Conservation (phyloP, 2,113 vertebrate species). For the Tursiops truncatus region DNA sequence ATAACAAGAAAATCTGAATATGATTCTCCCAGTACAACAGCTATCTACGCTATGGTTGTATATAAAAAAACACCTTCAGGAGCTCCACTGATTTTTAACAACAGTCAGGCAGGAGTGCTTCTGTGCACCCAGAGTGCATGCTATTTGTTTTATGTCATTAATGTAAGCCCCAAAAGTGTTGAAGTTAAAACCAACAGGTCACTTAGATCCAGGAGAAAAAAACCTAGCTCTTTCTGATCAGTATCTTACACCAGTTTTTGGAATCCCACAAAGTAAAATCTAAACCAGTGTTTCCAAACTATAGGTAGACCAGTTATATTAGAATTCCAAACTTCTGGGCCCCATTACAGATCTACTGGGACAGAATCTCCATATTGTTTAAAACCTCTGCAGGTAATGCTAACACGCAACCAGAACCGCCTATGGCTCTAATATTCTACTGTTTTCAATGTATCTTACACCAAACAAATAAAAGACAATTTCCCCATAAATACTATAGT, state of each 20-base stretch:
- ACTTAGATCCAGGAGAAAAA: neutral
- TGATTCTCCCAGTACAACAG: neutral
- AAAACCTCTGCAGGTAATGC: neutral
- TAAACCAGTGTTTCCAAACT: neutral
- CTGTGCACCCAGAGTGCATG: neutral
- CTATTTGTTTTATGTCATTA: neutral
- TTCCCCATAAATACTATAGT: neutral
- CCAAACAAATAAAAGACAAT: slow-evolving; percentile 3
- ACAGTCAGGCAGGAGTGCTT: neutral
- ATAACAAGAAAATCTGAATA: neutral
- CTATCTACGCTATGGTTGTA: neutral
- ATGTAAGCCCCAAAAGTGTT: neutral
- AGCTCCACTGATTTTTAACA: neutral
- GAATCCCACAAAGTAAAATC: slow-evolving; percentile 21
- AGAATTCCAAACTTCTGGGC: neutral
- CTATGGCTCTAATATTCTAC: neutral
- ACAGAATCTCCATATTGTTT: neutral
- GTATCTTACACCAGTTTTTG: neutral
- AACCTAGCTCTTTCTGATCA: neutral
- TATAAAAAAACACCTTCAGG: neutral
- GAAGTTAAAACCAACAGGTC: slow-evolving; percentile 19
- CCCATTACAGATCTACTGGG: neutral
- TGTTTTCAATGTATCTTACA: neutral
- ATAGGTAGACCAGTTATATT: neutral
- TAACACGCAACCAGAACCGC: neutral